Conservation (phyloP, 2,888 invertebrate species). For the Ditylenchus weischeri region DNA sequence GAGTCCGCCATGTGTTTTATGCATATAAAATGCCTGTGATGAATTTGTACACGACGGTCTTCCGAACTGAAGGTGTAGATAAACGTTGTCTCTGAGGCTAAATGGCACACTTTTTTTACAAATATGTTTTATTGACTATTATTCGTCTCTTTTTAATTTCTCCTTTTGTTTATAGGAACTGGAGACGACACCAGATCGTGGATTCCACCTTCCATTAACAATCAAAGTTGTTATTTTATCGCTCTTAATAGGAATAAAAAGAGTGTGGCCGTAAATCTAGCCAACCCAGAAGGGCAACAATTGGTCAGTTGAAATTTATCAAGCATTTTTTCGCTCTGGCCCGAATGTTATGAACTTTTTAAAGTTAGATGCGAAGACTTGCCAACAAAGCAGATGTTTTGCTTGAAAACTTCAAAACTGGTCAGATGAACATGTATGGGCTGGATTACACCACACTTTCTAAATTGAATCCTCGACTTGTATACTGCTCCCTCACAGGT, state of each 20-base stretch:
- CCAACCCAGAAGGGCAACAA: constrained; percentile 67
- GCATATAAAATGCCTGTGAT: constrained; percentile 17
- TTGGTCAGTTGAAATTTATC: constrained; percentile 21
- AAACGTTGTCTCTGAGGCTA: constrained; percentile 25
- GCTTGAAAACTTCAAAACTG: constrained; percentile 90
- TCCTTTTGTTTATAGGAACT: constrained; percentile 56
- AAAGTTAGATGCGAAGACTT: constrained; percentile 64
- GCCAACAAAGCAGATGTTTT: constrained; percentile 78
- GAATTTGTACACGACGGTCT: constrained; percentile 29
- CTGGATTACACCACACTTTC: constrained; percentile 77
- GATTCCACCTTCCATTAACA: constrained; percentile 76
- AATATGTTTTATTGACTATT: no score
- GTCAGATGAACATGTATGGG: constrained; percentile 73
- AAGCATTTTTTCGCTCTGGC: background rate
- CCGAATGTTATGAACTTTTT: background rate
- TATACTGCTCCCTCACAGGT: constrained; percentile 87
- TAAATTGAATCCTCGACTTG: constrained; percentile 72
- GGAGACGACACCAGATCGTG: constrained; percentile 87
- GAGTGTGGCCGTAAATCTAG: constrained; percentile 82
- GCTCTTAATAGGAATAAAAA: constrained; percentile 90
- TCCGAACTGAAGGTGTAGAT: constrained; percentile 17
- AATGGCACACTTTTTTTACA: no score
- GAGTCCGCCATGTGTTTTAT: background rate
- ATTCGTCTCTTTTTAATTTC: no score
- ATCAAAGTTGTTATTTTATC: constrained; percentile 74